Evolutionary conservation across 2,113 vertebrate genomes (phyloP).

Genomic region (Clupea harengus): DNA sequence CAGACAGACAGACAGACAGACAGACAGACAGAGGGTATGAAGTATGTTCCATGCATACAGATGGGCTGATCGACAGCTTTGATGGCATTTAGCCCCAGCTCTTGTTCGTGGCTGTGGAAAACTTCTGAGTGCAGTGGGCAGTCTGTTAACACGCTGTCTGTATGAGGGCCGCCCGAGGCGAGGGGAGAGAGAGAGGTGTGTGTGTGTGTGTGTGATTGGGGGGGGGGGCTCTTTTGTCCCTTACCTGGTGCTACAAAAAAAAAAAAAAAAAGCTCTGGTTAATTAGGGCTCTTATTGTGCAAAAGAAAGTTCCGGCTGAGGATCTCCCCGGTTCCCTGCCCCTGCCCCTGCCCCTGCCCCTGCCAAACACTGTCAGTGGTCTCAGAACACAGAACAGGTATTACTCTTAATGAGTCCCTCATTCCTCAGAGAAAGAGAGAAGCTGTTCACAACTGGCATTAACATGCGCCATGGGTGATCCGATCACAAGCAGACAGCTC

Average conservation of each 20-base stretch:
- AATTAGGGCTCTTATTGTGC: constrained; percentile 11
- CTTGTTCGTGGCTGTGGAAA: neutral
- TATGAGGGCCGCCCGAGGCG: neutral
- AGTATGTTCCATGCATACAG: too few relatives aligned
- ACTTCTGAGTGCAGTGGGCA: neutral
- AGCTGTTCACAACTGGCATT: too few relatives aligned
- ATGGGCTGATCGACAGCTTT: neutral
- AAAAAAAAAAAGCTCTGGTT: neutral
- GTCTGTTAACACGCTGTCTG: neutral
- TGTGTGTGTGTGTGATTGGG: too few relatives aligned
- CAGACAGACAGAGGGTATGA: neutral
- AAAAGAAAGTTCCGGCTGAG: neutral
- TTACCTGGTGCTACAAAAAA: neutral
- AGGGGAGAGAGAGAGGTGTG: neutral
- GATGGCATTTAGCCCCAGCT: neutral
- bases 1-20: neutral
- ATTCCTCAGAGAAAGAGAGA: neutral
- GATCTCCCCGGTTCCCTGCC: too few relatives aligned
- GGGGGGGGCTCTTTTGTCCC: neutral
- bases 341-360: too few relatives aligned
- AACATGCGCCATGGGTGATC: too few relatives aligned
- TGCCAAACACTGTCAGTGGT: too few relatives aligned
- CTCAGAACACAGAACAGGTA: neutral
- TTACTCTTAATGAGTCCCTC: neutral
- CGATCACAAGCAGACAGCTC: too few relatives aligned